Evolutionary conservation across 2,888 invertebrate genomes (phyloP), one percentile per base, ranked within the genome.

Genomic region (Luffia ferchaultella): DNA sequence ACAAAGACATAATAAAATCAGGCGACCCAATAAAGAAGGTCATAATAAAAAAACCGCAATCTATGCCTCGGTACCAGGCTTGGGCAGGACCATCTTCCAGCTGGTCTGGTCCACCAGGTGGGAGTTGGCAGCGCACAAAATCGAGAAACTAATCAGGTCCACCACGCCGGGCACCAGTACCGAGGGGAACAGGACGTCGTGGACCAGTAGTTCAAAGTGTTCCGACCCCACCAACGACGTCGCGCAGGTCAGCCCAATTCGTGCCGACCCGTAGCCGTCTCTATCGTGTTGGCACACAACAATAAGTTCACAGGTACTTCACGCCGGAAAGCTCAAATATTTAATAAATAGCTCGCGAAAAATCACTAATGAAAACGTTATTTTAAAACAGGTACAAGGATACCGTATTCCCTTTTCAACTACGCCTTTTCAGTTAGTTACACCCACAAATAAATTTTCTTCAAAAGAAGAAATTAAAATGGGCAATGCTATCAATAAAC

Each of bases 251-350:
- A 9, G 9, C 43, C 16, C 43, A 7, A 43, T 12, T 16, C 16
- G 9, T 5, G 7, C 16, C 7, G 16, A 16, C n/a, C 43, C 43
- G 43, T 16, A 43, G 16, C 16, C 43, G 43, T 16, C 43, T 16
- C 43, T 16, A 16, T 43, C 43, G 5, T 43, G 43, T 16, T 43
- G 18, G 45, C 2, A 5, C 45, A 12, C 45, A 18, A 45, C 45
- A 45, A 9, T 45, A 45, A n/a, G 9, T 45, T 7, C 17, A 7
- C 15, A 7, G 7, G 18, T 18, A 12, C 18, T 45, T 18, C 45
- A 45, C 18, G 45, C 45, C 5, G 45, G 18, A 12, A 45, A 18
- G 5, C 45, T 45, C 18, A 45, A 18, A 45, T 18, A 45, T 45
- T 45, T 18, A 12, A 2, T 45, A 9, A 18, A 5, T 7, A 18